Evolutionary conservation across 2,797 vertebrate genomes (phyloP).

Genomic region (Myotis myotis): DNA sequence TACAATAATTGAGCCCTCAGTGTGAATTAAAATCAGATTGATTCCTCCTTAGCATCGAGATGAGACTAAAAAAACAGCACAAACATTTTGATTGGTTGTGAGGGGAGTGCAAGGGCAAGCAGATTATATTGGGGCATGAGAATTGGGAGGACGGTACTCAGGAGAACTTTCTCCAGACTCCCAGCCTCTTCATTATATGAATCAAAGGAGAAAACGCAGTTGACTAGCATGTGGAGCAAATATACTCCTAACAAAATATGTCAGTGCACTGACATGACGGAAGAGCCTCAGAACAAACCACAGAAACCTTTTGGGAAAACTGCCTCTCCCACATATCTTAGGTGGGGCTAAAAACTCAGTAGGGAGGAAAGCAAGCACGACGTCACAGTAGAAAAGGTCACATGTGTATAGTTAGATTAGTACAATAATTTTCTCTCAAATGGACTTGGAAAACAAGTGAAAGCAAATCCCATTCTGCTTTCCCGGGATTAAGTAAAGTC

Average conservation of each 20-base stretch:
- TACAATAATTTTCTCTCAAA: background rate
- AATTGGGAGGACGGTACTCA: background rate
- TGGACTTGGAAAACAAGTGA: background rate
- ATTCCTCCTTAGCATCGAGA: slow-evolving; percentile 1
- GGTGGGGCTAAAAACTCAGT: background rate
- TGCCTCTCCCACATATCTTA: background rate
- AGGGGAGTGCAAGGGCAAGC: background rate
- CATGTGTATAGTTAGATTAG: background rate
- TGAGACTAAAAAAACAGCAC: background rate
- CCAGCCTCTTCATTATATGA: background rate
- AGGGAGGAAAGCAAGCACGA: background rate
- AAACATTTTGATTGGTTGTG: background rate
- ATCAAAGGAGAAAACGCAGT: background rate
- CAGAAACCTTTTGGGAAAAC: background rate
- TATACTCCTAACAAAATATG: background rate
- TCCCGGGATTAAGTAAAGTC: background rate
- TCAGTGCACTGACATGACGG: background rate
- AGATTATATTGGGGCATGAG: background rate
- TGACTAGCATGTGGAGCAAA: background rate
- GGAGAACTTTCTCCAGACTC: background rate
- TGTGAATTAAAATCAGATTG: background rate
- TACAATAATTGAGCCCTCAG: background rate
- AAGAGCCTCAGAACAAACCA: background rate
- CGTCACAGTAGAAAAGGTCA: background rate
- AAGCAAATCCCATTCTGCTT: too few relatives aligned